Conservation (phyloP, 2,888 invertebrate species). For the Autographa pulchrina region DNA sequence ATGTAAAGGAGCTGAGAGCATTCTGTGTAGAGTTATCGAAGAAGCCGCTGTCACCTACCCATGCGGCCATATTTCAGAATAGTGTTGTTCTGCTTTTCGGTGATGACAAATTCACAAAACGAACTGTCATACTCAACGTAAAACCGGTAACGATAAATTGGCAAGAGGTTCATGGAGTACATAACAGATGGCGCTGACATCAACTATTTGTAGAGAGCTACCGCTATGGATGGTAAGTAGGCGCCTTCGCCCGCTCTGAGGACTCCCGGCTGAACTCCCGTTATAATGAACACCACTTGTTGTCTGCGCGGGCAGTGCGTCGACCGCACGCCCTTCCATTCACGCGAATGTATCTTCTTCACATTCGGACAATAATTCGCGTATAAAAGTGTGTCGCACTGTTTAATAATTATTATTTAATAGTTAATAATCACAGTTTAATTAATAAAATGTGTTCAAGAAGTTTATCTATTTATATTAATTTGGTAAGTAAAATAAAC, state of each 20-base stretch:
- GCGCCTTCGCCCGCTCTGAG: conserved; percentile 76
- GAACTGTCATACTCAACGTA: conserved; percentile 38
- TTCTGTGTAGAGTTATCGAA: conserved; percentile 59
- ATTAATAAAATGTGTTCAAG: conserved; percentile 80
- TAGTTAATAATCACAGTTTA: conserved; percentile 69
- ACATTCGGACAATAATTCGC: conserved; percentile 81
- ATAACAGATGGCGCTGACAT: conserved; percentile 77
- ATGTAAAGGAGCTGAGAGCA: conserved; percentile 42
- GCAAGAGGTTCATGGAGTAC: conserved; percentile 29
- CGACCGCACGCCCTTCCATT: conserved; percentile 86
- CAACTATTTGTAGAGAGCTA: conserved; percentile 65
- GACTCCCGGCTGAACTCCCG: conserved; percentile 87
- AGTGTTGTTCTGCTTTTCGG: conserved; percentile 56
- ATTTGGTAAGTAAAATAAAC: conserved; percentile 77
- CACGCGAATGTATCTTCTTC: conserved; percentile 86
- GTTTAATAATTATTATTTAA: conserved; percentile 63
- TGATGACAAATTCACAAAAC: conserved; percentile 14
- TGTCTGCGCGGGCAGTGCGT: conserved; percentile 88
- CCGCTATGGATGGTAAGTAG: conserved; percentile 71
- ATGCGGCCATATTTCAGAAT: conserved; percentile 82
- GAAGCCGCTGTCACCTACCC: conserved; percentile 75
- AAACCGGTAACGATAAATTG: conserved; percentile 61
- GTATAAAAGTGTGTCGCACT: conserved; percentile 78
- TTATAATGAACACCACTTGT: conserved; percentile 87
- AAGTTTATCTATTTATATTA: conserved; percentile 75